These are phyloP conservation scores for Pantherophis alleghaniensis DNA, from an alignment of 2,797 vertebrate species.

Conservation along the genomic window DNA sequence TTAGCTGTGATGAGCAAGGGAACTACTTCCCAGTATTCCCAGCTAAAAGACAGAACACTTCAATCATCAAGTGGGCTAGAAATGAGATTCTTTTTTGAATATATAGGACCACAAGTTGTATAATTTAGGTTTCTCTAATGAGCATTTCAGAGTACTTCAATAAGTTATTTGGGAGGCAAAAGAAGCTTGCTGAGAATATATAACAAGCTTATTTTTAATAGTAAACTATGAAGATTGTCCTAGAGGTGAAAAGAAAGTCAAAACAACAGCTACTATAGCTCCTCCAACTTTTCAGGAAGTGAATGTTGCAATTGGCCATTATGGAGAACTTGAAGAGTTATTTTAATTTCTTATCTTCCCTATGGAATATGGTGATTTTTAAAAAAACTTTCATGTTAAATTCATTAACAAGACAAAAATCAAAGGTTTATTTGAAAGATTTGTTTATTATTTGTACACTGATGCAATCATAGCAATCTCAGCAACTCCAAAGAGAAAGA, in stretches of 20 bases:
- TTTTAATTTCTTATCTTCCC: background rate
- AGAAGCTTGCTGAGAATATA: background rate
- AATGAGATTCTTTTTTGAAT: background rate
- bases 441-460: background rate
- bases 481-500: background rate
- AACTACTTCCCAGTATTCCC: background rate
- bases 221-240: background rate
- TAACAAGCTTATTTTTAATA: background rate
- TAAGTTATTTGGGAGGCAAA: background rate
- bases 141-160: background rate
- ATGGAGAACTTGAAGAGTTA: background rate
- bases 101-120: background rate
- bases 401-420: background rate
- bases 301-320: background rate
- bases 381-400: background rate
- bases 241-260: background rate
- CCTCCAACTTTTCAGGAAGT: background rate
- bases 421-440: background rate
- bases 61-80: constrained; percentile 12
- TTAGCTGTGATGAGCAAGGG: background rate
- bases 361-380: background rate
- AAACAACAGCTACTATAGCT: background rate
- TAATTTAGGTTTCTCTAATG: background rate
- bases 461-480: background rate
- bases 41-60: background rate